Percentiles rank a stretch among this genome's conserved stretches.
Conservation (phyloP, 2,888 invertebrate species). For the Sarcophaga variegata region DNA sequence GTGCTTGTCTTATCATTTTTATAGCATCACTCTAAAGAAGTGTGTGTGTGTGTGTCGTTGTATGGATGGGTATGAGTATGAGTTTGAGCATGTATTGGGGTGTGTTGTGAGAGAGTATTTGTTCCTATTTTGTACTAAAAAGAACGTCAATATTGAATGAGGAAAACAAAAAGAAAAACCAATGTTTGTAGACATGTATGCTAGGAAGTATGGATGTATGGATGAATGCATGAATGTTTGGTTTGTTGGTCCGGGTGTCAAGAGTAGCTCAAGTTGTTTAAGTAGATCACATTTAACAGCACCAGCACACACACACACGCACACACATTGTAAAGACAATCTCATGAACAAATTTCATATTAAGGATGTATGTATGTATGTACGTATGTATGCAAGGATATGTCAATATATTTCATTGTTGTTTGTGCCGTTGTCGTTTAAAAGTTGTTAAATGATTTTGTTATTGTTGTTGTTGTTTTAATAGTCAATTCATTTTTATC, state of each 20-base stretch:
- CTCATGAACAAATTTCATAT: background rate
- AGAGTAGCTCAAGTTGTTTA: conserved; percentile 58
- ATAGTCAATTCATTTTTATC: conserved; percentile 67
- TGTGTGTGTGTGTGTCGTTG: background rate
- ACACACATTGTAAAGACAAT: background rate
- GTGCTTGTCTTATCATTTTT: conserved; percentile 58
- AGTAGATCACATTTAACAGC: conserved; percentile 64
- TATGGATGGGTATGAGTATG: too few species aligned
- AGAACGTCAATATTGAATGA: background rate
- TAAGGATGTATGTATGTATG: background rate
- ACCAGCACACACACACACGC: background rate
- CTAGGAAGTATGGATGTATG: background rate
- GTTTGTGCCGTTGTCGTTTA: conserved; percentile 35
- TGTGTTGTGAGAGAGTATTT: background rate
- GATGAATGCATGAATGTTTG: background rate
- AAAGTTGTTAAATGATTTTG: conserved; percentile 63
- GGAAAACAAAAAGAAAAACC: background rate
- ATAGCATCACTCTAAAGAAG: conserved; percentile 58
- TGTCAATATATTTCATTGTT: conserved; percentile 6
- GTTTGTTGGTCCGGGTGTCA: conserved; percentile 45
- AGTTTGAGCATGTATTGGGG: too few species aligned
- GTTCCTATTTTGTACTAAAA: background rate
- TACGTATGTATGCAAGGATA: conserved; percentile 5
- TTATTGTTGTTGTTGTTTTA: conserved; percentile 28
- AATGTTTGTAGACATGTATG: background rate